Conservation (phyloP, 2,797 vertebrate genomes). For the Pelobates cultripes region DNA sequence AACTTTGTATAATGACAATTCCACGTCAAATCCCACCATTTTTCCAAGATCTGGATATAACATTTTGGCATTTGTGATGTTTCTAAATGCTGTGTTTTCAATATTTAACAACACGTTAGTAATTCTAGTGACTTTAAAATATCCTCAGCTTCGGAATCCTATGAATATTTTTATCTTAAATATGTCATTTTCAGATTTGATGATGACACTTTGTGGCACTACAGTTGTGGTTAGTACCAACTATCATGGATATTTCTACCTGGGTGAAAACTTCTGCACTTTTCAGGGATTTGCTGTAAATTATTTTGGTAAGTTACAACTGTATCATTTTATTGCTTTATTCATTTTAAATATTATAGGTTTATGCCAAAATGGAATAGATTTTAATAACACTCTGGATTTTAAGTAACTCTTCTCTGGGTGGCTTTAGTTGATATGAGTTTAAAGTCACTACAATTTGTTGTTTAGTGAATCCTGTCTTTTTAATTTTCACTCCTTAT, state of each 20-base stretch:
- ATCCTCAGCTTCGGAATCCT: constrained; percentile 62
- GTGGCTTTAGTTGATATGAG: too few species aligned
- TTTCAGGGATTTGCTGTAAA: constrained; percentile 76
- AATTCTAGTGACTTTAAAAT: constrained; percentile 64
- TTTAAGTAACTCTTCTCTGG: too few species aligned
- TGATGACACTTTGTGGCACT: constrained; percentile 71
- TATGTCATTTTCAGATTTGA: constrained; percentile 70
- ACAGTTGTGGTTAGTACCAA: constrained; percentile 72
- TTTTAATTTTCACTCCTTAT: too few species aligned
- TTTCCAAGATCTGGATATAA: constrained; percentile 71
- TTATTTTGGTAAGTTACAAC: constrained; percentile 72
- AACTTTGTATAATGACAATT: constrained; percentile 41
- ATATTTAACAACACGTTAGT: constrained; percentile 73
- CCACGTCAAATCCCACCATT: constrained; percentile 58
- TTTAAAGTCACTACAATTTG: too few species aligned
- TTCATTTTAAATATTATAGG: too few species aligned
- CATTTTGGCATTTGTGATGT: constrained; percentile 73
- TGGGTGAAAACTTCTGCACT: constrained; percentile 68
- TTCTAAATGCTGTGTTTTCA: constrained; percentile 67
- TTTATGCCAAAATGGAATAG: too few species aligned
- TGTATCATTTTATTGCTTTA: neutral
- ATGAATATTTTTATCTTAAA: constrained; percentile 68
- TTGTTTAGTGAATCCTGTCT: too few species aligned
- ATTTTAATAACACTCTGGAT: too few species aligned
- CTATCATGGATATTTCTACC: constrained; percentile 71